Evolutionary conservation across 1,140 invertebrate species (phyloP).

Genomic region (Eupeodes corollae): DNA sequence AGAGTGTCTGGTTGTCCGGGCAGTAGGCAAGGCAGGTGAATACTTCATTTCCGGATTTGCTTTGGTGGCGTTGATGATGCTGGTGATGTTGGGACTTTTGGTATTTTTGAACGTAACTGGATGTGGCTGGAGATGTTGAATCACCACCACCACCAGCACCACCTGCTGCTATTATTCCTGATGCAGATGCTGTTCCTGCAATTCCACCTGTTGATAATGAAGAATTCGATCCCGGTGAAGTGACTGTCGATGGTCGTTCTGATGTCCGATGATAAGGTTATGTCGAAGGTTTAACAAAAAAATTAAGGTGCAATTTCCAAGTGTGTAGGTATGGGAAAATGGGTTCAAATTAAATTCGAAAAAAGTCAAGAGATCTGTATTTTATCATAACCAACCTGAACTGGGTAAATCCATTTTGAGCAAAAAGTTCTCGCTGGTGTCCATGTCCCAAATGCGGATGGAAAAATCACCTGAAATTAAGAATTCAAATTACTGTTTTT

Average conservation of each 20-base stretch:
- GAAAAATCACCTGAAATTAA: slow-evolving; percentile 49
- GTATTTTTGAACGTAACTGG: slow-evolving; percentile 10
- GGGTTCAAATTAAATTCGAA: not conserved
- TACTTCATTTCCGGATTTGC: slow-evolving; percentile 45
- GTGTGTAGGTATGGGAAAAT: not conserved
- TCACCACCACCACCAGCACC: slow-evolving; percentile 8
- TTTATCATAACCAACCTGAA: no score
- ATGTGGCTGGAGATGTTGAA: slow-evolving; percentile 6
- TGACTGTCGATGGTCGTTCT: not conserved
- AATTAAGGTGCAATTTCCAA: no score
- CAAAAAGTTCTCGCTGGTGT: slow-evolving; percentile 84
- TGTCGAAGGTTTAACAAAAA: no score
- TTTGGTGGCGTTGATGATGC: slow-evolving; percentile 9
- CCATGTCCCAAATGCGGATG: slow-evolving; percentile 86
- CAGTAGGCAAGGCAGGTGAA: slow-evolving; percentile 65
- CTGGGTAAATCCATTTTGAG: slow-evolving; percentile 44
- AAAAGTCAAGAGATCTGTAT: no score
- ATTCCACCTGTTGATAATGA: slow-evolving; percentile 1
- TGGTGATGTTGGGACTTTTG: slow-evolving; percentile 18
- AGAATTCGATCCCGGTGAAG: slow-evolving; percentile 10
- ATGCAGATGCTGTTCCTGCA: slow-evolving; percentile 4
- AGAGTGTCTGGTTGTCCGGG: slow-evolving; percentile 54
- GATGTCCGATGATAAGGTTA: no score
- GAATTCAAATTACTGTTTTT: slow-evolving; percentile 22
- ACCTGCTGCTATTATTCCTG: no score